Evolutionary conservation across 1,140 invertebrate genomes (phyloP).

Genomic region (Drosophila athabasca): DNA sequence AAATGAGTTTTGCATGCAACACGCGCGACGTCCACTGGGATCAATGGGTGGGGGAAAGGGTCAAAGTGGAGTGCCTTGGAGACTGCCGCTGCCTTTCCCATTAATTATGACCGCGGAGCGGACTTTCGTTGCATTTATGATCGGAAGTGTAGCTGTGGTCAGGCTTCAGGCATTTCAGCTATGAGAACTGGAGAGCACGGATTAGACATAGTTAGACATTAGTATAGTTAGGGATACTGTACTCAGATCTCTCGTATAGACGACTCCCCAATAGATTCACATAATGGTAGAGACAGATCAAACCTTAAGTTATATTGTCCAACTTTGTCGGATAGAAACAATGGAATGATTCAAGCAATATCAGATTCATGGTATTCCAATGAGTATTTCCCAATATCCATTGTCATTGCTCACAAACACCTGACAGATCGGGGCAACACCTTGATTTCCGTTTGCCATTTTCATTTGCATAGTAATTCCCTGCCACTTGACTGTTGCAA

Average conservation of each 20-base stretch:
- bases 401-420: background rate
- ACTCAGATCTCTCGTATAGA: too few species aligned
- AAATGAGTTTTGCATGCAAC: conserved; percentile 71
- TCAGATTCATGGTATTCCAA: too few species aligned
- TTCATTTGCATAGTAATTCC: conserved; percentile 61
- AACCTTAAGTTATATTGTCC: too few species aligned
- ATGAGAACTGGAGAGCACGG: background rate
- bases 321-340: background rate
- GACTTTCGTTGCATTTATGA: conserved; percentile 31
- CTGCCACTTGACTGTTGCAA: conserved; percentile 72
- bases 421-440: conserved; percentile 22
- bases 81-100: conserved; percentile 4
- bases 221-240: conserved; percentile 5
- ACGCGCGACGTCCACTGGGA: conserved; percentile 33
- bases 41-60: background rate
- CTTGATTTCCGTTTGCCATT: conserved; percentile 8
- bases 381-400: background rate
- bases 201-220: too few species aligned
- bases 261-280: too few species aligned
- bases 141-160: conserved; percentile 42
- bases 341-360: too few species aligned
- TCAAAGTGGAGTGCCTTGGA: background rate
- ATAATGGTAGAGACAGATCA: too few species aligned
- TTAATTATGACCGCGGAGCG: conserved; percentile 33
- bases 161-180: conserved; percentile 9